Base-by-base conservation (phyloP, 1,140 invertebrate genomes). In the Trichonephila inaurata region DNA sequence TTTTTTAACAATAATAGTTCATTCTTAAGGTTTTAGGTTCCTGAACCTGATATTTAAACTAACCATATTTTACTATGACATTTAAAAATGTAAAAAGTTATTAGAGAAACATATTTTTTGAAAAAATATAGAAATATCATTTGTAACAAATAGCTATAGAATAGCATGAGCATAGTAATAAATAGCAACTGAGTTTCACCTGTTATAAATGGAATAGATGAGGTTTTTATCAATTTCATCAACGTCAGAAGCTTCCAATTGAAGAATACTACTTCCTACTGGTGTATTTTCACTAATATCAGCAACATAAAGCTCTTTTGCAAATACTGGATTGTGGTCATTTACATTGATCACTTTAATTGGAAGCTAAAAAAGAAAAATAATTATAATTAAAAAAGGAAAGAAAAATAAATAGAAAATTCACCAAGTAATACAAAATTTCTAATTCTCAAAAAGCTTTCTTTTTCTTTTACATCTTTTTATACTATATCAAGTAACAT, bases 321-420 rank as follows among this genome's bases (percentile, higher is more conserved):
- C 96, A 96, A 98, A 98, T 94, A 97, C 96, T 3, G 98, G 98
- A 18, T 97, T 96, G 95, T 98, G 97, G 95, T 98, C 98, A 95
- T 98, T 98, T 14, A 97, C 97, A 95, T 98, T 98, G 91, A 98
- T 97, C 6, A 98, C 98, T 60, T 97, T 97, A 58, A 98, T 96
- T 94, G 97, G 96, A 24, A 98, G 95, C 96, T 97, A 90, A 14
- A 89, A 89, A 61, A n/a, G 28, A 14, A 61, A 40, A 91, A 82
- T 7, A 60, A 85, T 5, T 16, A 28, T 1, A 60, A 14, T 85
- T 85, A 28, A 8, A 6, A 6, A 83, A 58, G 33, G 33, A 1
- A 85, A 85, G 1, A 60, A 19, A 21, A 58, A 83, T n/a, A 85
- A 85, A 66, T 28, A 72, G 58, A 12, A 24, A 16, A 60, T 60